Percentiles rank a stretch among this genome's conserved stretches.
These are phyloP conservation scores for Colostygia pectinataria DNA, from an alignment of 2,888 invertebrate genomes.

Conservation along the genomic window DNA sequence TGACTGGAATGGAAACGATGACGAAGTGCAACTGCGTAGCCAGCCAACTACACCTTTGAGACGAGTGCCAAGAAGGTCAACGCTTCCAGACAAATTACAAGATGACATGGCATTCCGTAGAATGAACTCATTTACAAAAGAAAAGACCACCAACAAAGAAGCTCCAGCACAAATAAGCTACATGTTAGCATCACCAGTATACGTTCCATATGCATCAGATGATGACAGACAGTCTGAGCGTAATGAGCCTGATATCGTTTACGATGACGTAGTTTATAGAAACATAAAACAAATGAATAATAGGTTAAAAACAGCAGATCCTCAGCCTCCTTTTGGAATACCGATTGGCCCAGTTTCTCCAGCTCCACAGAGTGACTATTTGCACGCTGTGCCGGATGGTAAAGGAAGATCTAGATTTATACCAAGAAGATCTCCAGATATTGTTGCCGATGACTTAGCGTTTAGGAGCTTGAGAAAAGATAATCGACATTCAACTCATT, in stretches of 20 bases:
- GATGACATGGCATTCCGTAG: constrained; percentile 93
- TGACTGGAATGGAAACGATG: constrained; percentile 79
- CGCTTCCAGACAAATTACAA: constrained; percentile 85
- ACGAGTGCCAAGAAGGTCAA: constrained; percentile 67
- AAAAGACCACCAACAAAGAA: constrained; percentile 70
- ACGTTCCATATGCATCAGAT: constrained; percentile 77
- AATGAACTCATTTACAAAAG: constrained; percentile 83
- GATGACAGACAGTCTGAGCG: constrained; percentile 80
- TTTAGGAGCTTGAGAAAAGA: constrained; percentile 93
- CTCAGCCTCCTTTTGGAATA: constrained; percentile 95
- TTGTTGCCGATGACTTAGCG: constrained; percentile 94
- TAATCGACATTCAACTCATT: constrained; percentile 81
- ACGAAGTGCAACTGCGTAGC: constrained; percentile 71
- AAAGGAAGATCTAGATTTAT: constrained; percentile 84
- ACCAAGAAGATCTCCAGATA: constrained; percentile 88
- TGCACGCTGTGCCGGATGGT: constrained; percentile 88
- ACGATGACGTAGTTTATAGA: constrained; percentile 93
- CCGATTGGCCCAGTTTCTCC: constrained; percentile 92
- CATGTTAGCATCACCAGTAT: constrained; percentile 86
- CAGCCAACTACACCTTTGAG: constrained; percentile 74
- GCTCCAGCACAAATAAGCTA: constrained; percentile 84
- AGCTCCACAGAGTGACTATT: constrained; percentile 91
- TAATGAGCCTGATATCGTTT: constrained; percentile 91
- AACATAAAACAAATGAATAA: constrained; percentile 91
- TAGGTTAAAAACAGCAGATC: constrained; percentile 87